A percentile compares a stretch with the other conserved stretches of the same genome.
Conservation (phyloP, 2,797 vertebrate genomes). For the Melanotaenia boesemani region DNA sequence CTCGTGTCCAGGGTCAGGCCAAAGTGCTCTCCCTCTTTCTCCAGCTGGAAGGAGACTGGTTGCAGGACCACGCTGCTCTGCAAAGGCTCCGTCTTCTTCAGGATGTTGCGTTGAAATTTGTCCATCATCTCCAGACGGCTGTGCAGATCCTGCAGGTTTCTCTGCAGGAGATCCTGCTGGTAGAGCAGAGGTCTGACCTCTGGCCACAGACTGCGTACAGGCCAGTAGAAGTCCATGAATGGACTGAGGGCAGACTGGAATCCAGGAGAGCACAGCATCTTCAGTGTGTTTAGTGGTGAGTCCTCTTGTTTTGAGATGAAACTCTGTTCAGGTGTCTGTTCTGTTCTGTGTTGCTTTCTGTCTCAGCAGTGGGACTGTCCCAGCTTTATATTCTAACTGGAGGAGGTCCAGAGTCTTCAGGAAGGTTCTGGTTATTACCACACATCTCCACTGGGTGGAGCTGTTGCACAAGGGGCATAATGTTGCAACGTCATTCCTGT, state of each 20-base stretch:
- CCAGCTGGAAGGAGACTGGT: conserved; percentile 65
- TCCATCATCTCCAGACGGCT: conserved; percentile 73
- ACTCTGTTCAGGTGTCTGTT: background rate
- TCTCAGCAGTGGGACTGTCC: conserved; percentile 38
- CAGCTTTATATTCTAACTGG: too few relatives aligned
- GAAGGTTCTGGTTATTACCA: conserved; percentile 11
- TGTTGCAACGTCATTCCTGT: too few relatives aligned
- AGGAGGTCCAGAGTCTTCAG: too few relatives aligned
- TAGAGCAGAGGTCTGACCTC: conserved; percentile 69
- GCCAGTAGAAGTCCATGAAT: conserved; percentile 67
- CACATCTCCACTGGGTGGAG: conserved; percentile 33
- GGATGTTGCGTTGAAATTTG: conserved; percentile 64
- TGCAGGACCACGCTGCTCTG: conserved; percentile 40
- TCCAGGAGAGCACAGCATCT: too few relatives aligned
- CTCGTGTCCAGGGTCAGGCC: too few relatives aligned
- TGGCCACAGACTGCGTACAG: conserved; percentile 74
- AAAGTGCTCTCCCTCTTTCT: conserved; percentile 66
- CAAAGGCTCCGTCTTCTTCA: conserved; percentile 68
- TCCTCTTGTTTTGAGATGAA: too few relatives aligned
- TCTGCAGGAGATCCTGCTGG: conserved; percentile 60
- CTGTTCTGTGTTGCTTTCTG: conserved; percentile 25
- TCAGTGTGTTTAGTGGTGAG: too few relatives aligned
- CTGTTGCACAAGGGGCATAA: conserved; percentile 3
- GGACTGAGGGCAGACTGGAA: too few relatives aligned
- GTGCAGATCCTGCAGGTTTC: conserved; percentile 73